Evolutionary conservation across 2,113 vertebrate species (phyloP), one percentile per base, ranked within the genome.

Genomic region (Cettia cetti): DNA sequence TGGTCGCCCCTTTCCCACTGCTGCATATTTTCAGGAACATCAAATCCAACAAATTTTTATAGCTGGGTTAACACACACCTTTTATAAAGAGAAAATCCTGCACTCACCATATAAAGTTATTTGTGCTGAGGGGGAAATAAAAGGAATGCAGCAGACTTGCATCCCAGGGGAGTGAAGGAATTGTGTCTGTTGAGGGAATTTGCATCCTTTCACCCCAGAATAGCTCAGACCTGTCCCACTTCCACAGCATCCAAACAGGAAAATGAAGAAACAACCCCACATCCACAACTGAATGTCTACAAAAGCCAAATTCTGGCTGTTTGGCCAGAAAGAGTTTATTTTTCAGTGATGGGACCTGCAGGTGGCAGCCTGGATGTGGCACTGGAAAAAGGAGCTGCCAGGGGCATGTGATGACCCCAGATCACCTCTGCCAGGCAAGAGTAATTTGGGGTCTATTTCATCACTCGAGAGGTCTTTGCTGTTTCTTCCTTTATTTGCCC

Each of bases 351-450:
- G 11, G 30, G 13, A n/a, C n/a, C 27, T 27, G 11, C 26, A n/a
- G 18, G 23, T 9, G 3, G 33, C 52, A 80, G 42, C 24, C 1
- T 7, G 42, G 74, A 10, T 33, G 14, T 0, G 9, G 12, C 10
- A 2, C 79, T 44, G n/a, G 13, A 22, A 33, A 10, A 13, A 33
- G 70, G 60, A 66, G 31, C 37, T 76, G 61, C 21, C 37, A 4
- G 21, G 42, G 22, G 16, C 4, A 24, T 1, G 15, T 0, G 7
- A 12, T 2, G 7, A 24, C 5, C 42, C 7, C 3, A 10, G 5
- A 19, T 5, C 33, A 4, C 13, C 56, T 42, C 72, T 26, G 24
- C 23, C 52, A 47, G 17, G 8, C 23, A 15, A 7, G 35, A 37
- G 12, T 0, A 11, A 5, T 19, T 4, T 10, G 17, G 65, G 44